A percentile compares a stretch with the other conserved stretches of the same genome.
phyloP scores from a whole-genome alignment of 2,888 invertebrate species.

The Fissipunctia ypsillon region DNA sequence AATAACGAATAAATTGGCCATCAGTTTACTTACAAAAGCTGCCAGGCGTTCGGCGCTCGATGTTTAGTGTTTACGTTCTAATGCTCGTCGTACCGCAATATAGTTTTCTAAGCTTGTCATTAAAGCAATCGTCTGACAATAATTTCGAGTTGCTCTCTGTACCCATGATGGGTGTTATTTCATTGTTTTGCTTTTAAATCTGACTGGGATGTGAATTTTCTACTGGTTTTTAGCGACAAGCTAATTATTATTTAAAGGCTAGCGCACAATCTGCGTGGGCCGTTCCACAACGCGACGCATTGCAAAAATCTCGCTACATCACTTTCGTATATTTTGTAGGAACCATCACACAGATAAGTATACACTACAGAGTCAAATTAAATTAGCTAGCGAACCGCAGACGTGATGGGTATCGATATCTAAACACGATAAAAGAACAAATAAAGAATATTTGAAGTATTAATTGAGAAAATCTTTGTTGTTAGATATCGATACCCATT shows the following conservation, averaged over 20 bases:
- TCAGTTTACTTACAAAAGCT: constrained; percentile 11
- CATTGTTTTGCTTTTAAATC: constrained; percentile 46
- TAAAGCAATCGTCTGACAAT: constrained; percentile 86
- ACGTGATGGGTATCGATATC: no score
- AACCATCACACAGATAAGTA: neutral
- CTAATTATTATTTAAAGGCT: neutral
- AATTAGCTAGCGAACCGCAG: no score
- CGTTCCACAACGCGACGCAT: neutral
- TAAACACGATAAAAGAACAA: no score
- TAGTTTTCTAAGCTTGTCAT: constrained; percentile 62
- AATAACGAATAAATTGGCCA: neutral
- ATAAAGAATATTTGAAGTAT: no score
- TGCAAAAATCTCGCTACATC: neutral
- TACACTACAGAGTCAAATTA: no score
- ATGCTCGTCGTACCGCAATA: constrained; percentile 52
- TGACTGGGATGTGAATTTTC: constrained; percentile 45
- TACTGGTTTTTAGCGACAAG: neutral
- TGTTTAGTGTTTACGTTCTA: constrained; percentile 66
- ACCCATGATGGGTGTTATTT: constrained; percentile 38
- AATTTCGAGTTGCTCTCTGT: constrained; percentile 75
- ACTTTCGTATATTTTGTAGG: neutral
- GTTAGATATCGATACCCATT: no score
- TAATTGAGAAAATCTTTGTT: no score
- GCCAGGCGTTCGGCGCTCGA: constrained; percentile 34
- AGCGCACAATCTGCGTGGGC: neutral